A percentile compares a stretch with the other conserved stretches of the same genome.
These are phyloP conservation scores for Muscicapa adusta DNA, from an alignment of 2,113 vertebrate genomes.

Conservation along the genomic window DNA sequence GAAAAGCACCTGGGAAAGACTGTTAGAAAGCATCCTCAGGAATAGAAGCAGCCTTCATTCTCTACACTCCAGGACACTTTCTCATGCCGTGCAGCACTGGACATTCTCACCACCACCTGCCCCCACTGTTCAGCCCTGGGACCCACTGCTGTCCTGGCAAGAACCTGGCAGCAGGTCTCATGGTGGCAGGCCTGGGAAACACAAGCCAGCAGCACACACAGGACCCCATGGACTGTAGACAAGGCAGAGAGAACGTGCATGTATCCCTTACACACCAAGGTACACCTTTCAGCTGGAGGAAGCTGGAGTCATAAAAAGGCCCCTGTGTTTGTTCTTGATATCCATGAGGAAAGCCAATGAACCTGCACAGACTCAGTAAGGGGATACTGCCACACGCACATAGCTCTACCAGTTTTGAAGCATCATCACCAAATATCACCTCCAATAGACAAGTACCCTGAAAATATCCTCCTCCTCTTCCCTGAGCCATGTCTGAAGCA, in stretches of 20 bases:
- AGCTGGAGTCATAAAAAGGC: neutral
- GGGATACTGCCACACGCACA: neutral
- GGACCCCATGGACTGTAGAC: fast-evolving
- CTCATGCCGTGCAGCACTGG: fast-evolving
- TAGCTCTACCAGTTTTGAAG: neutral
- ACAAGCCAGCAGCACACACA: fast-evolving
- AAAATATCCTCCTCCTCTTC: neutral
- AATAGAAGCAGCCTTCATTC: neutral
- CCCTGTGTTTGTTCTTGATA: neutral
- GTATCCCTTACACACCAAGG: neutral
- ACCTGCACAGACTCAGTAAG: neutral
- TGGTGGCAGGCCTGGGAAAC: neutral
- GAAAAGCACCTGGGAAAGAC: neutral
- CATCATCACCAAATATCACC: neutral
- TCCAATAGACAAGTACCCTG: neutral
- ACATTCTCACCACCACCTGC: neutral
- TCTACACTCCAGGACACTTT: neutral
- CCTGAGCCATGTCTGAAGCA: neutral
- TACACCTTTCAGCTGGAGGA: neutral
- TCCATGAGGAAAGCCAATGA: neutral
- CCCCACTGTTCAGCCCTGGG: fast-evolving
- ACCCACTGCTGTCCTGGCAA: neutral
- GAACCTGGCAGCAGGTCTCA: fast-evolving
- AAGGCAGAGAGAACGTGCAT: fast-evolving
- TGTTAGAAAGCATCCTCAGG: neutral